Conservation (phyloP, 1,140 invertebrate genomes). For the Sycophila sp. region DNA sequence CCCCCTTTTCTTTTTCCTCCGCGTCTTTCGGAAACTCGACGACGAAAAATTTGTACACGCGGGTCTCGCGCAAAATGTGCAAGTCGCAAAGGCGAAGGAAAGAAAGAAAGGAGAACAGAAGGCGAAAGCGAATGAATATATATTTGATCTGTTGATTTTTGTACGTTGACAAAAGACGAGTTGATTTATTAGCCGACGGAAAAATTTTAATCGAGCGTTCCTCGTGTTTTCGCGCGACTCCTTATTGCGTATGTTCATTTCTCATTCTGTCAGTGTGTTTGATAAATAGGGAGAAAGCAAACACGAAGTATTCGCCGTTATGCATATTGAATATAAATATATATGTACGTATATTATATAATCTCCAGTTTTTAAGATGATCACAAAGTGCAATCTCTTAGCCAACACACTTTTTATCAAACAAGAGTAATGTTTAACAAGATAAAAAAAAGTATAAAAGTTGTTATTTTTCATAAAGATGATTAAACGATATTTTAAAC, state of each 20-base stretch:
- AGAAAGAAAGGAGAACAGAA: no score
- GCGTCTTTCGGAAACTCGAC: no score
- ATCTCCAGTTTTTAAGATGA: constrained; percentile 63
- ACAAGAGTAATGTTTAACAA: no score
- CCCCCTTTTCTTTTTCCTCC: no score
- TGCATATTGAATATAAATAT: constrained; percentile 43
- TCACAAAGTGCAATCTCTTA: constrained; percentile 68
- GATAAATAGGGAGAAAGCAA: constrained; percentile 19
- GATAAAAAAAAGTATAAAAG: constrained; percentile 62
- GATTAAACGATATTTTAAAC: constrained; percentile 59
- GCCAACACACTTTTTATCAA: constrained; percentile 64
- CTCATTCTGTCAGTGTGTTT: constrained; percentile 23
- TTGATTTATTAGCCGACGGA: neutral
- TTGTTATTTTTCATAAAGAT: constrained; percentile 67
- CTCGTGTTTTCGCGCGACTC: constrained; percentile 5
- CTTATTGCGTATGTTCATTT: constrained; percentile 29
- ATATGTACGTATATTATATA: constrained; percentile 50
- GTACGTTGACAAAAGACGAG: neutral
- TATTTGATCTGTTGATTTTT: neutral
- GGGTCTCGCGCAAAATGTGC: no score
- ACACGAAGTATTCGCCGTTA: constrained; percentile 37
- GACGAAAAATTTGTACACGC: no score
- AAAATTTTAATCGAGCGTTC: neutral
- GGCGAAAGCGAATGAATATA: constrained; percentile 2
- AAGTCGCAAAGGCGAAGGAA: no score